Conservation (phyloP, 2,888 invertebrate species). For the Luffia ferchaultella region DNA sequence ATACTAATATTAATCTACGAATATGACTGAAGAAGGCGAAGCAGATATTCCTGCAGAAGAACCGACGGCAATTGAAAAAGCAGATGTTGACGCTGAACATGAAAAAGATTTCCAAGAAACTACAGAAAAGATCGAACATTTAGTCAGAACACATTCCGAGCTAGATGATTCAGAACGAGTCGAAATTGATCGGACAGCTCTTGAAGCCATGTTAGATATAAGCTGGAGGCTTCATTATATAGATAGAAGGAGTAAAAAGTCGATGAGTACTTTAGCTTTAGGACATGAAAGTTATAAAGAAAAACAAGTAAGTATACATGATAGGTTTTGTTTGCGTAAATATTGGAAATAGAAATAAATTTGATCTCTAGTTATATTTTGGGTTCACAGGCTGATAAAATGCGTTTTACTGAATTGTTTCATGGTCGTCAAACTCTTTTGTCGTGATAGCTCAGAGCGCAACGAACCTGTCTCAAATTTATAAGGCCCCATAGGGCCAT, state of each 20-base stretch:
- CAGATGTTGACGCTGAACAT: constrained; percentile 23
- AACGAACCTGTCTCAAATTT: too few relatives aligned
- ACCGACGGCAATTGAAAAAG: constrained; percentile 15
- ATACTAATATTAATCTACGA: too few relatives aligned
- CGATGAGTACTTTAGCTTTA: constrained; percentile 46
- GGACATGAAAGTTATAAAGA: constrained; percentile 57
- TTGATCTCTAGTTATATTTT: too few relatives aligned
- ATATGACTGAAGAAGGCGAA: too few relatives aligned
- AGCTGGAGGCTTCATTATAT: constrained; percentile 40
- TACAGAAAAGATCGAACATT: constrained; percentile 2
- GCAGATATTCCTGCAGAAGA: too few relatives aligned
- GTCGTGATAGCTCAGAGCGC: too few relatives aligned
- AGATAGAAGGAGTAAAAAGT: constrained; percentile 43
- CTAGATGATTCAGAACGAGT: constrained; percentile 19
- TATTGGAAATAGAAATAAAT: too few relatives aligned
- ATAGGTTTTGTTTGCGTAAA: too few relatives aligned
- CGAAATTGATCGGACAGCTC: constrained; percentile 42
- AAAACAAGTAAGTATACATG: constrained; percentile 57
- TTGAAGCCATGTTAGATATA: constrained; percentile 51
- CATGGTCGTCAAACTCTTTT: too few relatives aligned
- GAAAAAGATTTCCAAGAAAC: constrained; percentile 25
- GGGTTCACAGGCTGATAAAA: too few relatives aligned
- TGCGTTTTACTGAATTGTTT: too few relatives aligned
- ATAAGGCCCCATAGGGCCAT: too few relatives aligned
- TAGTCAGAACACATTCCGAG: not conserved